Evolutionary conservation across 1,140 invertebrate genomes (phyloP).

Genomic region (Aphaenogaster rudis): DNA sequence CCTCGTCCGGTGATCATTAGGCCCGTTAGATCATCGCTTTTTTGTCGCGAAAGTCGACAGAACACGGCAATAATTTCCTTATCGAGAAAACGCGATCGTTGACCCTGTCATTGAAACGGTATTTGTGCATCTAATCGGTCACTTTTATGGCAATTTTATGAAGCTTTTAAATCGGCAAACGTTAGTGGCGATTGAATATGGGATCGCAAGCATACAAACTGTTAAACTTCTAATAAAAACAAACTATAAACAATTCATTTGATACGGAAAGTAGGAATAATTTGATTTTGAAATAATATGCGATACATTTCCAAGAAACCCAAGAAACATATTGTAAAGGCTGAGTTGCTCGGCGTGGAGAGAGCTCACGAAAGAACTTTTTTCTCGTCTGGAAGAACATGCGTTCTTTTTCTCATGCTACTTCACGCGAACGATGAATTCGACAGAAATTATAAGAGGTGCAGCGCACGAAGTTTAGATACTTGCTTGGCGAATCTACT

Average conservation of each 20-base stretch:
- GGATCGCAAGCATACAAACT: slow-evolving; percentile 14
- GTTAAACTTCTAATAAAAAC: not conserved
- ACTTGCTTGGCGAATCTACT: slow-evolving; percentile 49
- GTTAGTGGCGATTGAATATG: not conserved
- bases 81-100: slow-evolving; percentile 10
- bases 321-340: not conserved
- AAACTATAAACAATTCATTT: not conserved
- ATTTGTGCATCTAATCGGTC: not conserved
- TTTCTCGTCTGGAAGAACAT: not conserved
- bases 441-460: not conserved
- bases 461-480: slow-evolving; percentile 49
- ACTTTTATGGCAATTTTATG: not conserved
- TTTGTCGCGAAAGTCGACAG: slow-evolving; percentile 40
- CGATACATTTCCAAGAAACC: not conserved
- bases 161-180: not conserved
- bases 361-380: slow-evolving; percentile 11
- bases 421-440: slow-evolving; percentile 34
- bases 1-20: slow-evolving; percentile 56
- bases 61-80: slow-evolving; percentile 52
- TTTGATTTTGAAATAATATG: not conserved
- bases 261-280: not conserved
- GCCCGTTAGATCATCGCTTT: slow-evolving; percentile 56
- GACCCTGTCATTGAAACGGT: slow-evolving; percentile 23
- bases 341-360: not conserved
- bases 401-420: slow-evolving; percentile 25